Evolutionary conservation across 2,888 invertebrate species (phyloP), one percentile per base, ranked within the genome.

Genomic region (Drosophila emarginata): DNA sequence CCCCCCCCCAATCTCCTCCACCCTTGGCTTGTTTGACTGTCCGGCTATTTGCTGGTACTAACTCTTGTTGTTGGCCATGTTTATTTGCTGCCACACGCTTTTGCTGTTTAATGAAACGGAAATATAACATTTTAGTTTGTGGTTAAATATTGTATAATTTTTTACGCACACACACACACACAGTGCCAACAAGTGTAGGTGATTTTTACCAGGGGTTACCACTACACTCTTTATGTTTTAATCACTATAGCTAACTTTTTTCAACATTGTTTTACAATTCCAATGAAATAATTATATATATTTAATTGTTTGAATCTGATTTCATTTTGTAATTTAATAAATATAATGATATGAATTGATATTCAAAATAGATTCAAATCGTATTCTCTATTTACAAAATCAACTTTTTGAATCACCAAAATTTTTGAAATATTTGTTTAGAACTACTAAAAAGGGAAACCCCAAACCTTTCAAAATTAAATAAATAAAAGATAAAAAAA

Each of bases 71-170:
- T 53, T 67, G 37, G 40, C 68, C 57, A 40, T 60, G 64, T 45
- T 75, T 76, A 67, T 72, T 79, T 77, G 76, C 64, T 61, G 79
- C 78, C 77, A 66, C 77, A 74, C 75, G 79, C 73, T 72, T 76
- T 79, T 72, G 72, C 77, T 76, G 79, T 79, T 81, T 80, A 80
- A 80, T 80, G 79, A 79, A 80, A 81, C 79, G 82, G 79, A 80
- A 80, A 68, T 79, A 79, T 78, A 77, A 81, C 79, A 80, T 79
- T 80, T 76, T 69, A 81, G 71, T 79, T 81, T 77, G 79, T 56
- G 79, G 82, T 76, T 71, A 76, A 79, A 79, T 79, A 79, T 81
- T 77, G 77, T 62, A 69, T 64, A 67, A 70, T 77, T 72, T 69
- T 70, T 66, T 61, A 58, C 50, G 53, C 69, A 67, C 50, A 63